Base-by-base conservation (phyloP, 2,113 vertebrate genomes). In the Melanerpes aurifrons region DNA sequence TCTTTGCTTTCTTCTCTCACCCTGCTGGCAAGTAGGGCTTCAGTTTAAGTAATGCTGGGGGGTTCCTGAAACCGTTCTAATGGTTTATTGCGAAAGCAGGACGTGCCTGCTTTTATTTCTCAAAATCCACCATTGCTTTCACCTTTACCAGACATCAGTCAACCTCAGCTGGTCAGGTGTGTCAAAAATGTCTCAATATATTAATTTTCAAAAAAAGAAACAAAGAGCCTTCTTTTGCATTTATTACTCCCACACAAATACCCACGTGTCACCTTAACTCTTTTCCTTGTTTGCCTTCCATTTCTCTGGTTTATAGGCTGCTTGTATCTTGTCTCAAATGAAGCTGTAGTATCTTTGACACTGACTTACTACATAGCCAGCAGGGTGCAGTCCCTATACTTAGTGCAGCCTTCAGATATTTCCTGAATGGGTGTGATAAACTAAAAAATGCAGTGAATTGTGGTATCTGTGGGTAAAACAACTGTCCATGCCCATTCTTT, bases 311-410 rank as follows among this genome's bases (percentile, higher is more conserved):
- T 74, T 40, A 31, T 18, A 66, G 77, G 21, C 81, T 89, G 86
- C 62, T 86, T 90, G 14, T 66, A 21, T 90, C 85, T 96, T 71
- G 66, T 78, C 90, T 85, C 37, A 90, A 72, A 86, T 40, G 31
- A 90, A 80, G 15, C 45, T 84, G 31, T 68, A 67, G 8, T 88
- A 12, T 92, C 45, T 86, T 86, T 92, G 50, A 72, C 48, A 50
- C 54, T 61, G 31, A 68, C 15, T 85, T 63, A 48, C 12, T 88
- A 37, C 26, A 10, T 72, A 94, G 62, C 35, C 73, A 84, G 91
- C 79, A 82, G 70, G 70, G 62, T 90, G 72, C 73, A 54, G 22
- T 68, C 72, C 67, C 37, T 75, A 31, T 86, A 35, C 53, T 53
- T n/a, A 4, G 7, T 82, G 69, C 82, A 83, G 26, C 26, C 32